Base-by-base conservation (phyloP, 2,113 vertebrate species). In the Hypanus sabinus region DNA sequence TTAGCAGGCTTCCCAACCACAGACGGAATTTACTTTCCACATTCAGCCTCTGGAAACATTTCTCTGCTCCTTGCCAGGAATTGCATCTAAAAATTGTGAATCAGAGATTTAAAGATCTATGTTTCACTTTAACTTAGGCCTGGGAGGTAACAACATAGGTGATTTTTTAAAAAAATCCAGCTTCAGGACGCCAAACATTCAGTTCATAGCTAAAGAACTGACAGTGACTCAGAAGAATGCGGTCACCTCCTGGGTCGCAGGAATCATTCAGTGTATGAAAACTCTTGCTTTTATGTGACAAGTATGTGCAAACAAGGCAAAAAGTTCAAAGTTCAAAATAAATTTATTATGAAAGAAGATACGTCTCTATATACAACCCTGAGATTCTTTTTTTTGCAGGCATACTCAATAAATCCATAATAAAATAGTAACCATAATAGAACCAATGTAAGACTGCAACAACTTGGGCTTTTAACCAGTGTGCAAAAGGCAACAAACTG, bases 61-160 rank as follows among this genome's bases (percentile, higher is more conserved):
- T 68, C 85, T 33, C 24, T 33, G 85, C 85, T 65, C 5, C 85
- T 65, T 68, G 60, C 85, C 85, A 90, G 60, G 85, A 90, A 90
- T 68, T 20, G 6, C 85, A 65, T 68, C 65, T 90, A 33, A 90
- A 90, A 90, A 90, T 90, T 30, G 16, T 65, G 57, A 68, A 65
- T 90, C 85, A 65, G 85, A 90, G 60, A 33, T 90, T 90, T 90
- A 18, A 33, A 33, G 60, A 20, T 62, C 60, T 90, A 20, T 90
- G 85, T 65, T 90, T 90, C 85, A 90, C 85, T 90, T 90, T 62
- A 90, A n/a, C 7, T 90, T 33, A 30, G 33, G 55, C 10, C 85
- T 30, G 22, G 46, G 55, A 12, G 18, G 79, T 38, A 81, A 81
- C 79, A 5, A 46, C 6, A 0, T 81, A 46, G 36, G 16, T 55